These are phyloP conservation scores for Aleadryas rufinucha DNA, from an alignment of 2,113 vertebrate species.

Conservation along the genomic window DNA sequence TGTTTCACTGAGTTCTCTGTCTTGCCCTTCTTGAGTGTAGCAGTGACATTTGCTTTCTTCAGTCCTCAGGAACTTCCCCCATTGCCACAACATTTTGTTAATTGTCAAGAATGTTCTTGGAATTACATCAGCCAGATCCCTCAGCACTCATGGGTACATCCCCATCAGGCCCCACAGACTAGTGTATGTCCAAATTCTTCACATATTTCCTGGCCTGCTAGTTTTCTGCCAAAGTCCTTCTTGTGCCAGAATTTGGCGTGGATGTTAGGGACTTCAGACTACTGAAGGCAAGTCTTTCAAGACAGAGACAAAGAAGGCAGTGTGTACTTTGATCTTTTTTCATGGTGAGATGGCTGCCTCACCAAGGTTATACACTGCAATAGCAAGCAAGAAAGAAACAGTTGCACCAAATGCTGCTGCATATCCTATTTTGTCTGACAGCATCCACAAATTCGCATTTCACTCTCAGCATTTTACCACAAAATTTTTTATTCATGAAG, in stretches of 20 bases:
- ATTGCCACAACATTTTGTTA: background rate
- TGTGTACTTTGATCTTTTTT: background rate
- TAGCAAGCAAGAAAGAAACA: background rate
- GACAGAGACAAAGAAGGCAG: background rate
- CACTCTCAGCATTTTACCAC: background rate
- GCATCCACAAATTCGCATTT: background rate
- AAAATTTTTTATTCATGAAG: background rate
- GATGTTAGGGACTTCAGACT: background rate
- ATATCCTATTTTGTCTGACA: background rate
- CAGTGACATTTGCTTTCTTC: background rate
- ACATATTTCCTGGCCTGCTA: background rate
- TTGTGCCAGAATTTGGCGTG: background rate
- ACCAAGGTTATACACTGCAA: background rate
- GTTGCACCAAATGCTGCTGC: background rate
- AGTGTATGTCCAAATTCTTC: background rate
- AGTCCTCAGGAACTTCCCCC: background rate
- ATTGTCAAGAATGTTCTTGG: background rate
- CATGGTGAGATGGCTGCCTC: background rate
- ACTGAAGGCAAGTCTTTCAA: background rate
- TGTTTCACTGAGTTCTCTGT: background rate
- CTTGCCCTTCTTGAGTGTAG: background rate
- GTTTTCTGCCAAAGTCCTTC: background rate
- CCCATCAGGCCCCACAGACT: background rate
- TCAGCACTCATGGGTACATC: background rate
- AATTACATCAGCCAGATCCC: background rate